Percentiles rank a stretch among this genome's conserved stretches.
Evolutionary conservation across 1,140 invertebrate genomes (phyloP).

Genomic region (Philopotamus ludificatus): DNA sequence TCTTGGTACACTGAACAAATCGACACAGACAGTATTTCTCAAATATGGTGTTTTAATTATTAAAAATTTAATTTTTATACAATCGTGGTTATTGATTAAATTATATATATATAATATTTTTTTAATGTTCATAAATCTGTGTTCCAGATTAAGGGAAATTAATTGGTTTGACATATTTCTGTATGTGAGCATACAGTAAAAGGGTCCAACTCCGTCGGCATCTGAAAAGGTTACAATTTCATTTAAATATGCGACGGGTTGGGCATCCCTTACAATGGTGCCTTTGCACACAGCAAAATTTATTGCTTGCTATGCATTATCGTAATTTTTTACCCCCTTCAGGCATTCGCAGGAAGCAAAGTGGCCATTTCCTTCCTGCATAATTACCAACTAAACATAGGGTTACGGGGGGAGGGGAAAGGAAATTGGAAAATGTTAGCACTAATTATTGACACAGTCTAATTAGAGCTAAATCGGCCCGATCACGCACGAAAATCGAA

Average conservation of each 20-base stretch:
- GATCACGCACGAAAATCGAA: neutral
- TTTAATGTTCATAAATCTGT: too few relatives aligned
- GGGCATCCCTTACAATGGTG: neutral
- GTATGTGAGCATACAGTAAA: too few relatives aligned
- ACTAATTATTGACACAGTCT: neutral
- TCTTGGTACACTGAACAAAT: conserved; percentile 17
- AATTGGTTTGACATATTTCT: too few relatives aligned
- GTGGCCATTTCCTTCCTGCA: conserved; percentile 27
- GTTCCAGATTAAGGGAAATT: too few relatives aligned
- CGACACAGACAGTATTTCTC: conserved; percentile 2
- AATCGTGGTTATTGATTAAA: too few relatives aligned
- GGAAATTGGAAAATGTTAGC: neutral
- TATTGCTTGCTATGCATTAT: conserved; percentile 30
- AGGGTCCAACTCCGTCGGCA: neutral
- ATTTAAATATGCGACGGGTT: neutral
- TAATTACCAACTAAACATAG: conserved; percentile 25
- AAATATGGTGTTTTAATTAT: neutral
- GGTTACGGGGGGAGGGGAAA: neutral
- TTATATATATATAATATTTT: too few relatives aligned
- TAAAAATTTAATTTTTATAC: too few relatives aligned
- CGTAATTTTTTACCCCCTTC: conserved; percentile 26
- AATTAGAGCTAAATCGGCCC: neutral
- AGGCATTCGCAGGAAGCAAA: conserved; percentile 11
- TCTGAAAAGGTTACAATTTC: neutral
- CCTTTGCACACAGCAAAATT: conserved; percentile 8